A percentile compares a stretch with the other conserved stretches of the same genome.
Conservation (phyloP, 2,888 invertebrate species). For the Orchestes rusci region DNA sequence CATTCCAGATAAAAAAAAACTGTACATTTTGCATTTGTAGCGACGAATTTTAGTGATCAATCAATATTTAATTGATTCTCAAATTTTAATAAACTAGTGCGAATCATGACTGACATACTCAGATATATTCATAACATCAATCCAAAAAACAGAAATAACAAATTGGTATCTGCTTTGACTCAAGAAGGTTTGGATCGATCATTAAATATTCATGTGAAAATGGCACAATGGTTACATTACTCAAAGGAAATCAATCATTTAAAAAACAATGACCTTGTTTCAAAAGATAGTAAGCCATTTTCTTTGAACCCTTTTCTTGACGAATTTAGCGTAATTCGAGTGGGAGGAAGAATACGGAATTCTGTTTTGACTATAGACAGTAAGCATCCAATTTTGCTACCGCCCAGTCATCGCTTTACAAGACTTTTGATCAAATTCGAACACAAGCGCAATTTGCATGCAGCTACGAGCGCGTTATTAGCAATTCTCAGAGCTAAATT, state of each 20-base stretch:
- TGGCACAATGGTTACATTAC: background rate
- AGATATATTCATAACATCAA: background rate
- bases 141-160: background rate
- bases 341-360: background rate
- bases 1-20: background rate
- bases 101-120: background rate
- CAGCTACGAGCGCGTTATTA: too few species aligned
- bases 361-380: background rate
- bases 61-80: background rate
- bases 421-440: too few species aligned
- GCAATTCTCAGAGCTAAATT: too few species aligned
- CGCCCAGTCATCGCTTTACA: constrained; percentile 7
- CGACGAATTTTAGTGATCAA: background rate
- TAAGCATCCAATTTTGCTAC: background rate
- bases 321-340: background rate
- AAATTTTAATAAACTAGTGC: background rate
- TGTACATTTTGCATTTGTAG: background rate
- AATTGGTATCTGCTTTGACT: background rate
- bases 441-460: too few species aligned
- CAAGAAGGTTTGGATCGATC: background rate
- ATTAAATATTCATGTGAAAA: background rate
- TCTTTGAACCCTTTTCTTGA: background rate
- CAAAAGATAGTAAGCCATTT: background rate
- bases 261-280: background rate
- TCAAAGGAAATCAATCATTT: background rate